phyloP scores from a whole-genome alignment of 2,797 vertebrate genomes.

The Ambastaia sidthimunki region DNA sequence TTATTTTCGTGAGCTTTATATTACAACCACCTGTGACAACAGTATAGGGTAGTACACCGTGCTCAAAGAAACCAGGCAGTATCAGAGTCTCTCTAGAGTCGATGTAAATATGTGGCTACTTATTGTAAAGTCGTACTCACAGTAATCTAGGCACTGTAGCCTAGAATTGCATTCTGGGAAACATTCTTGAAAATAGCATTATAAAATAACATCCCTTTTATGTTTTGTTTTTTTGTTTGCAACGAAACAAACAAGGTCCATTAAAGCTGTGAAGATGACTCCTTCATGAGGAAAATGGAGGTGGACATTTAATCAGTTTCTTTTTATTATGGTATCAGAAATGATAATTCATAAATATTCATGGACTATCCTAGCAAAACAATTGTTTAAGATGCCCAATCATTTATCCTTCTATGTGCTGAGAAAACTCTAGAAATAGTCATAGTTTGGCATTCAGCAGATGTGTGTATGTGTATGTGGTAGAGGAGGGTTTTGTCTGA shows the following conservation, averaged over 20 bases:
- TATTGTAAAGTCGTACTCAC: neutral
- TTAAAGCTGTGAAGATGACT: neutral
- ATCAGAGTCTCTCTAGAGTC: neutral
- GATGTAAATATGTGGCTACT: neutral
- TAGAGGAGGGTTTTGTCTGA: slow-evolving; percentile 43
- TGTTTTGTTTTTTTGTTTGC: neutral
- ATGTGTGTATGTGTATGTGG: slow-evolving; percentile 36
- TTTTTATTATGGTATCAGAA: neutral
- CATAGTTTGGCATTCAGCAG: slow-evolving; percentile 68
- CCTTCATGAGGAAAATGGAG: neutral
- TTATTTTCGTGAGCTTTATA: no score
- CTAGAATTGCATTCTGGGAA: slow-evolving; percentile 13
- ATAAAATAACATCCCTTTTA: no score
- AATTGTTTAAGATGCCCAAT: neutral
- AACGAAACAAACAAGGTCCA: neutral
- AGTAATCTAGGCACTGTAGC: neutral
- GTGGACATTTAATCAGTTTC: neutral
- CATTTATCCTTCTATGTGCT: neutral
- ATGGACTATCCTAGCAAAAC: neutral
- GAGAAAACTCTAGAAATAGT: slow-evolving; percentile 70
- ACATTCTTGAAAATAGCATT: no score
- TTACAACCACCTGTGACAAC: no score
- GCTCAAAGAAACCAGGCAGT: neutral
- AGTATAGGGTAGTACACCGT: no score
- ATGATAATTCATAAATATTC: neutral